phyloP scores from a whole-genome alignment of 1,140 invertebrate species.

The Dendrolimus punctatus region DNA sequence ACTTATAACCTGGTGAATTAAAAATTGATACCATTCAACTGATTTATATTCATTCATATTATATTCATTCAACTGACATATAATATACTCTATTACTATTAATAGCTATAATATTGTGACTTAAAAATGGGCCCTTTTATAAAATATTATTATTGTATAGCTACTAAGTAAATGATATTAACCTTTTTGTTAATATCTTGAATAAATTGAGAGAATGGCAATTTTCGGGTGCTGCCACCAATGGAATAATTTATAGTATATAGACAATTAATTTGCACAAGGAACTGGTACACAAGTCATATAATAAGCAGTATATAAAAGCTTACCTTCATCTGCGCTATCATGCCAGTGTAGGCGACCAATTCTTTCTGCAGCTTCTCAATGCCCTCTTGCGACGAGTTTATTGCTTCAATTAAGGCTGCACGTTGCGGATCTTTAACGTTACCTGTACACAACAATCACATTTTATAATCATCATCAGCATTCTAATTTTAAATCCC shows the following conservation, averaged over 20 bases:
- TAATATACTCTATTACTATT: no score
- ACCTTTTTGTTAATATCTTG: no score
- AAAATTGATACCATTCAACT: no score
- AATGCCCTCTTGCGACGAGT: conserved; percentile 82
- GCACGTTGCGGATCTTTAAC: conserved; percentile 77
- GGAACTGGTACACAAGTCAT: neutral
- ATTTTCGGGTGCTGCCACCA: neutral
- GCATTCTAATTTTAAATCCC: neutral
- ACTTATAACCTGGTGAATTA: no score
- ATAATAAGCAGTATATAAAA: neutral
- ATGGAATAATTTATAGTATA: neutral
- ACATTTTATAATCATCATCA: neutral
- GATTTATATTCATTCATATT: no score
- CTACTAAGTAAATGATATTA: no score
- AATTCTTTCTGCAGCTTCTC: conserved; percentile 83
- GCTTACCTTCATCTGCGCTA: conserved; percentile 48
- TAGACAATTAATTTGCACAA: neutral
- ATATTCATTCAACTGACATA: no score
- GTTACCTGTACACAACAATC: conserved; percentile 37
- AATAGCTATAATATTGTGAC: no score
- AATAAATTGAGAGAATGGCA: no score
- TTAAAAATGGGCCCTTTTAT: no score
- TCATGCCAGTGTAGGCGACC: conserved; percentile 50
- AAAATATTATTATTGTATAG: no score
- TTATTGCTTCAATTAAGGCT: conserved; percentile 80